A percentile compares a stretch with the other conserved stretches of the same genome.
phyloP scores from a whole-genome alignment of 1,140 invertebrate species.

The Diachasmimorpha longicaudata region DNA sequence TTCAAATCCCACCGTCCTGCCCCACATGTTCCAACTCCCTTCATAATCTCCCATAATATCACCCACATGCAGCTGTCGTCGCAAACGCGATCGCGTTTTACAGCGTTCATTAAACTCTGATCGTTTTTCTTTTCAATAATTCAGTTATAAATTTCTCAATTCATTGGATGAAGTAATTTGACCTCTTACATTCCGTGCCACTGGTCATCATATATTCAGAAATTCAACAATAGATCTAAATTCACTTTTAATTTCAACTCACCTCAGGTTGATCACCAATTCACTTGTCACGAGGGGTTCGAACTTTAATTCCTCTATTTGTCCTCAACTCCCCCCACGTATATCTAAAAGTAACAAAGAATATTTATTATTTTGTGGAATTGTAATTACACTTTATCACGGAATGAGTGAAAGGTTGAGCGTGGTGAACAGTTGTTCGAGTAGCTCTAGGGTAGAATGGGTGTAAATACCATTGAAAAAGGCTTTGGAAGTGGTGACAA shows the following conservation, averaged over 20 bases:
- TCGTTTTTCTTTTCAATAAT: too few species aligned
- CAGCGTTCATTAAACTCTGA: too few species aligned
- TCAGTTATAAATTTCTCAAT: too few species aligned
- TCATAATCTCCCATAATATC: too few species aligned
- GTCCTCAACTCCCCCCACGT: not conserved
- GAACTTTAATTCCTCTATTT: not conserved
- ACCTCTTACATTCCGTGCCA: not conserved
- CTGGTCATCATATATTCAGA: not conserved
- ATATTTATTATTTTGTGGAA: not conserved
- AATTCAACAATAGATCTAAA: not conserved
- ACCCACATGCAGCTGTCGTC: too few species aligned
- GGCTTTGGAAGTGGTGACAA: not conserved
- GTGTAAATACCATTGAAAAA: not conserved
- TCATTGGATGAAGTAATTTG: too few species aligned
- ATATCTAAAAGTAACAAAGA: not conserved
- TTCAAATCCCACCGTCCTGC: too few species aligned
- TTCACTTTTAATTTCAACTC: not conserved
- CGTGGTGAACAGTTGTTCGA: not conserved
- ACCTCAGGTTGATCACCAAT: not conserved
- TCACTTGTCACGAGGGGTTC: not conserved
- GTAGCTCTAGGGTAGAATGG: not conserved
- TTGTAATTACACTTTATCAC: not conserved
- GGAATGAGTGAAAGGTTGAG: not conserved
- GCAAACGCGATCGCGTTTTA: too few species aligned
- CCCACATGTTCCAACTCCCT: too few species aligned